A percentile compares a stretch with the other conserved stretches of the same genome.
phyloP scores from a whole-genome alignment of 1,140 invertebrate species.

The Leguminivora glycinivorella region DNA sequence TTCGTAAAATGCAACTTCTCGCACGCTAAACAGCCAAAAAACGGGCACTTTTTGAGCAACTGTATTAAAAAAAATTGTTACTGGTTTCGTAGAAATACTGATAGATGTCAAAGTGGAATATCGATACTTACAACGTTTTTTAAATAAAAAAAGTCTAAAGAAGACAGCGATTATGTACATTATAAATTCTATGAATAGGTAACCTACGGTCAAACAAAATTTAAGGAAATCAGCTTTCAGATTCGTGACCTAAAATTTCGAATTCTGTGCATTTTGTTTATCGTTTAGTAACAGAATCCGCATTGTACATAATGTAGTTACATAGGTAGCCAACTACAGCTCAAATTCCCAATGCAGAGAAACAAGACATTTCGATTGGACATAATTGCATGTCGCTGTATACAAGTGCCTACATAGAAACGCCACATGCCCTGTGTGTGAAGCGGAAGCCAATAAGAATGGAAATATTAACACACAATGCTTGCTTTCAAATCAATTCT shows the following conservation, averaged over 20 bases:
- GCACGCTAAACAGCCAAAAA: too few relatives aligned
- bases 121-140: too few relatives aligned
- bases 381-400: slow-evolving; percentile 39
- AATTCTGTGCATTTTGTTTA: background rate
- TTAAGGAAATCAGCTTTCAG: too few relatives aligned
- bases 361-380: slow-evolving; percentile 31
- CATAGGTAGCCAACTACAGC: background rate
- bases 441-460: slow-evolving; percentile 15
- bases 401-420: slow-evolving; percentile 27
- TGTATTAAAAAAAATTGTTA: too few relatives aligned
- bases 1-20: too few relatives aligned
- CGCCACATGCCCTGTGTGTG: background rate
- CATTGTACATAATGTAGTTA: background rate
- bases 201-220: too few relatives aligned
- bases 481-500: slow-evolving; percentile 25
- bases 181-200: too few relatives aligned
- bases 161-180: too few relatives aligned
- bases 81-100: too few relatives aligned
- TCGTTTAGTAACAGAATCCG: background rate
- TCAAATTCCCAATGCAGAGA: slow-evolving; percentile 23
- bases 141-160: too few relatives aligned
- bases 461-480: slow-evolving; percentile 4
- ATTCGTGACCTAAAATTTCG: background rate
- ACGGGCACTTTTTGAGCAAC: too few relatives aligned
- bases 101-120: too few relatives aligned